These are phyloP conservation scores for Monopterus albus DNA, from an alignment of 2,113 vertebrate genomes.

Conservation along the genomic window DNA sequence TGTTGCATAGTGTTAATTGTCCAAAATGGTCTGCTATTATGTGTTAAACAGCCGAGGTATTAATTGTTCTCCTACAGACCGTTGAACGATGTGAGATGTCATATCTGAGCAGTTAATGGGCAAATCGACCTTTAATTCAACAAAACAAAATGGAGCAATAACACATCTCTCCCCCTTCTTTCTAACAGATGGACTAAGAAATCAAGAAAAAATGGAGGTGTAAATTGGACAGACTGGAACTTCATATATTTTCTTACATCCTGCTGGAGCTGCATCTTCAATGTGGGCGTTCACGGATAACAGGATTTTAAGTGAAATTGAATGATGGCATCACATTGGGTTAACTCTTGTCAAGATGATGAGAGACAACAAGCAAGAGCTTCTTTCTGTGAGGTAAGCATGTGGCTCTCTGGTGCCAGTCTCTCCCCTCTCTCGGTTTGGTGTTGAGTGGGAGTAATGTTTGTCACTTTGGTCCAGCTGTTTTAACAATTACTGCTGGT, in stretches of 20 bases:
- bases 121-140: too few relatives aligned
- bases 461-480: conserved; percentile 60
- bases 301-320: conserved; percentile 84
- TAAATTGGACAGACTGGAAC: conserved; percentile 37
- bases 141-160: background rate
- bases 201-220: conserved; percentile 37
- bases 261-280: conserved; percentile 63
- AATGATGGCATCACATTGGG: conserved; percentile 94
- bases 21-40: conserved; percentile 33
- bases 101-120: background rate
- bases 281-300: conserved; percentile 85
- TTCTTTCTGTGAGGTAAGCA: conserved; percentile 86
- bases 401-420: conserved; percentile 23
- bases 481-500: conserved; percentile 45
- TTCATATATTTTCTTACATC: conserved; percentile 30
- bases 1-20: conserved; percentile 31
- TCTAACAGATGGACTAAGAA: conserved; percentile 54
- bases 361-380: conserved; percentile 78
- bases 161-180: background rate
- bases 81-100: background rate
- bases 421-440: conserved; percentile 4
- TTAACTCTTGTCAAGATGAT: conserved; percentile 85
- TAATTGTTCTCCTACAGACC: conserved; percentile 13
- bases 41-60: conserved; percentile 20
- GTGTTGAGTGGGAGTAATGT: conserved; percentile 40